These are phyloP conservation scores for Dicyrtoma fusca DNA, from an alignment of 2,888 invertebrate genomes.

Conservation along the genomic window DNA sequence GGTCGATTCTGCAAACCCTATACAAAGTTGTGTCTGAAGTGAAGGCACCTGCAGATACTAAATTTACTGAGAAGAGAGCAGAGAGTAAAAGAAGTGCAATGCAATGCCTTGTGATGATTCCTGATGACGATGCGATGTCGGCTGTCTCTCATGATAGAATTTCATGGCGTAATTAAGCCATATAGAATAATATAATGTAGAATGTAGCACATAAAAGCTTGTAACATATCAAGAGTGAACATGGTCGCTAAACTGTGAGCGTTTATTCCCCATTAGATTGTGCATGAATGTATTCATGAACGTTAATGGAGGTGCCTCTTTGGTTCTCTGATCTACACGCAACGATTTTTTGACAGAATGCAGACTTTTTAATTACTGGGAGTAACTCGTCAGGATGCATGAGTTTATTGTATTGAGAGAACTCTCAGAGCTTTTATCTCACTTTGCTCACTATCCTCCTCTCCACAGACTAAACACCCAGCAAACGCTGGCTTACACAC, in stretches of 20 bases:
- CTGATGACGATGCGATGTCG: constrained; percentile 13
- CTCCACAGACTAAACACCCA: background rate
- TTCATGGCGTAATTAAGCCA: constrained; percentile 18
- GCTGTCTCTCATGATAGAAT: constrained; percentile 10
- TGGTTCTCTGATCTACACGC: constrained; percentile 27
- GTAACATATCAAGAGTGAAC: constrained; percentile 18
- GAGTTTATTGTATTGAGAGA: constrained; percentile 20
- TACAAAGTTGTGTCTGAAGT: too few relatives aligned
- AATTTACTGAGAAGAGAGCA: too few relatives aligned
- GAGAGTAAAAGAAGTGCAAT: too few relatives aligned
- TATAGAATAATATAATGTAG: constrained; percentile 15
- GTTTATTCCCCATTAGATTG: constrained; percentile 21
- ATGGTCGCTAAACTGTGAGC: constrained; percentile 24
- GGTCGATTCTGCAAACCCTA: too few relatives aligned
- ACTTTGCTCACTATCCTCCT: constrained; percentile 29
- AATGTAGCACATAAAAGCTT: constrained; percentile 6
- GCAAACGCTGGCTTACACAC: background rate
- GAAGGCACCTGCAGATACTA: too few relatives aligned
- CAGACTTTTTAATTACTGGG: constrained; percentile 55
- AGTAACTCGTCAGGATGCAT: constrained; percentile 50
- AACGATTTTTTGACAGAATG: constrained; percentile 48
- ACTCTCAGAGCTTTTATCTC: constrained; percentile 29
- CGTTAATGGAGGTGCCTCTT: constrained; percentile 33
- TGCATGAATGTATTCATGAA: constrained; percentile 24
- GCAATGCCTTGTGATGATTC: constrained; percentile 4